Base-by-base conservation (phyloP, 2,113 vertebrate genomes). In the Pedetes capensis region DNA sequence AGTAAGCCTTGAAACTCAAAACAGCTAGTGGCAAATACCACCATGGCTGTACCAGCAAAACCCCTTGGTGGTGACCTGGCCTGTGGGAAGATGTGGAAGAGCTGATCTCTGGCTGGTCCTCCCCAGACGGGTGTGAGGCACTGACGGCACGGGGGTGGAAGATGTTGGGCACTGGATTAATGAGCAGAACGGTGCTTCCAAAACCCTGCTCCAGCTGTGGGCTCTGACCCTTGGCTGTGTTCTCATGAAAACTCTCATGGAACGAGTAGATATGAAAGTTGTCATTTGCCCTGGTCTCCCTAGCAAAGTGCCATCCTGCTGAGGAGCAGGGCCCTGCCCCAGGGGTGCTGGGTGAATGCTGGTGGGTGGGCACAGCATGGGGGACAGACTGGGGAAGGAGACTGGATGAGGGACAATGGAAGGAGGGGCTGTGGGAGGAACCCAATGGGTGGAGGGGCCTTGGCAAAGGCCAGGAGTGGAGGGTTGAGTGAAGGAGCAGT, bases 111-210 rank as follows among this genome's bases (percentile, higher is more conserved):
- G 47, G 53, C 5, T 16, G 44, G 10, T 47, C 20, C 71, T 20
- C 4, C 6, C 14, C 34, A 34, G 32, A 34, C n/a, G 37, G 1
- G 6, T 29, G 20, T 6, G 20, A 23, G 44, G 14, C 27, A 1
- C 0, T 0, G 1, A 39, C 59, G 59, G 10, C 8, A 0, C 10
- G 10, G 53, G 37, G 23, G 8, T 8, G 4, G 47, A 3, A 32
- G 3, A 6, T 7, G 9, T 51, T 29, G 32, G 34, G 55, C 2
- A 1, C 12, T 0, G 27, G 42, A 53, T 20, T 5, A 11, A 25
- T 6, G 20, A 32, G 39, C 22, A 23, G 39, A 69, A 63, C 0
- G 32, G 39, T 34, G 34, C n/a, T 16, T 32, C 18, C 5, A 11
- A 57, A 84, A 74, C 37, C 13, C 37, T 7, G 5, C 16, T 22